These are phyloP conservation scores for Tiliacea aurago DNA, from an alignment of 2,888 invertebrate species.

Conservation along the genomic window DNA sequence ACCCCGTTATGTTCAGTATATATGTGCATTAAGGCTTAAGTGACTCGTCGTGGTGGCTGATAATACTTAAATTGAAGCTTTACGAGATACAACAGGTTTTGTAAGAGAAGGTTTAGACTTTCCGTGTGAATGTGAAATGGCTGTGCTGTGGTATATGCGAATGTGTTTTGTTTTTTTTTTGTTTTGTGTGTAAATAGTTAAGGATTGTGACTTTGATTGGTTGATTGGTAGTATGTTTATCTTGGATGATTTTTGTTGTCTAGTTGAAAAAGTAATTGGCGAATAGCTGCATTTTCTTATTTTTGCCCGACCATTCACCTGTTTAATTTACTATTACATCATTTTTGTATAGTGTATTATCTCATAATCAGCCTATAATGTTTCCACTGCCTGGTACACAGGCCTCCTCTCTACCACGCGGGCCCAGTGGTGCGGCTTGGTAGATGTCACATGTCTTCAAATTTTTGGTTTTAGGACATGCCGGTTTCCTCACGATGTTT, in stretches of 20 bases:
- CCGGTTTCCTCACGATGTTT: too few relatives aligned
- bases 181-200: not conserved
- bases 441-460: too few relatives aligned
- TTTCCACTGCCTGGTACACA: too few relatives aligned
- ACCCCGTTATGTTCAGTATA: constrained; percentile 38
- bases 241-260: not conserved
- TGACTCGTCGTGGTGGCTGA: constrained; percentile 69
- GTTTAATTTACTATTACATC: not conserved
- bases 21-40: constrained; percentile 73
- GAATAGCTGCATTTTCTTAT: not conserved
- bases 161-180: constrained; percentile 1
- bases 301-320: not conserved
- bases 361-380: too few relatives aligned
- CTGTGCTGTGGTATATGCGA: constrained; percentile 33
- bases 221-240: not conserved
- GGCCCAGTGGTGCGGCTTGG: too few relatives aligned
- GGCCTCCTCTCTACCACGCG: too few relatives aligned
- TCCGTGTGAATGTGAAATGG: constrained; percentile 19
- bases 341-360: not conserved
- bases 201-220: not conserved
- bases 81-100: constrained; percentile 72
- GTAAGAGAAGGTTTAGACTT: constrained; percentile 65
- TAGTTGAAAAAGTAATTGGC: not conserved
- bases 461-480: too few relatives aligned
- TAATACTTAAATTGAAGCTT: constrained; percentile 72